phyloP scores from a whole-genome alignment of 2,888 invertebrate genomes.

The Aphelenchoides bicaudatus region DNA sequence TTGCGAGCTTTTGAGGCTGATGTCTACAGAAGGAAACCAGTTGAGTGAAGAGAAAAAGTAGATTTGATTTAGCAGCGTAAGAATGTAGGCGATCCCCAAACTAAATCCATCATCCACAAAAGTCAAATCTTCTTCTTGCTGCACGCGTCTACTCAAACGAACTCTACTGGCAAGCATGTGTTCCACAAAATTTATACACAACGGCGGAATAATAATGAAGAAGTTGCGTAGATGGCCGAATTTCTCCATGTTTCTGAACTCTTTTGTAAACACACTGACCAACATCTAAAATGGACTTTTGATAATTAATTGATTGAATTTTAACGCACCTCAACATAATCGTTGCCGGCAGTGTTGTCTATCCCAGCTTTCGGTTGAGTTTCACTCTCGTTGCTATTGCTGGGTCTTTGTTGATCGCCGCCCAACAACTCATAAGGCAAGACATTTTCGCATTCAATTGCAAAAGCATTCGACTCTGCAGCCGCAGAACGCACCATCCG shows the following conservation, averaged over 20 bases:
- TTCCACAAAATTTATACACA: constrained; percentile 87
- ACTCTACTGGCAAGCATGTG: constrained; percentile 86
- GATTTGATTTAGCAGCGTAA: constrained; percentile 82
- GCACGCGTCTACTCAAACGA: constrained; percentile 81
- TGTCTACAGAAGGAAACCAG: constrained; percentile 73
- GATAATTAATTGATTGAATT: neutral
- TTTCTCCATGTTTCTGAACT: constrained; percentile 75
- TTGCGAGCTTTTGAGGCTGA: too few species aligned
- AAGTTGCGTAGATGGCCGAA: constrained; percentile 86
- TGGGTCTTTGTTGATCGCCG: neutral
- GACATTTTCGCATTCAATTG: neutral
- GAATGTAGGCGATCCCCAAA: constrained; percentile 87
- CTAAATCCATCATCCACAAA: constrained; percentile 98
- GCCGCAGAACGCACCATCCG: constrained; percentile 82
- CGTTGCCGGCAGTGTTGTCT: too few species aligned
- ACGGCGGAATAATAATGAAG: constrained; percentile 83
- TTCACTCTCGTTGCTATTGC: neutral
- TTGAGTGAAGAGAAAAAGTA: constrained; percentile 83
- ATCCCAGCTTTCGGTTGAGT: too few species aligned
- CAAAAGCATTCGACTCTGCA: constrained; percentile 1
- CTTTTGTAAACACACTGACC: constrained; percentile 84
- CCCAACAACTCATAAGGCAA: neutral
- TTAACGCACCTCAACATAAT: neutral
- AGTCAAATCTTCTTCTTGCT: constrained; percentile 73
- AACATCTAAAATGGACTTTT: constrained; percentile 67